Evolutionary conservation across 2,113 vertebrate species (phyloP).

Genomic region (Pionites leucogaster): DNA sequence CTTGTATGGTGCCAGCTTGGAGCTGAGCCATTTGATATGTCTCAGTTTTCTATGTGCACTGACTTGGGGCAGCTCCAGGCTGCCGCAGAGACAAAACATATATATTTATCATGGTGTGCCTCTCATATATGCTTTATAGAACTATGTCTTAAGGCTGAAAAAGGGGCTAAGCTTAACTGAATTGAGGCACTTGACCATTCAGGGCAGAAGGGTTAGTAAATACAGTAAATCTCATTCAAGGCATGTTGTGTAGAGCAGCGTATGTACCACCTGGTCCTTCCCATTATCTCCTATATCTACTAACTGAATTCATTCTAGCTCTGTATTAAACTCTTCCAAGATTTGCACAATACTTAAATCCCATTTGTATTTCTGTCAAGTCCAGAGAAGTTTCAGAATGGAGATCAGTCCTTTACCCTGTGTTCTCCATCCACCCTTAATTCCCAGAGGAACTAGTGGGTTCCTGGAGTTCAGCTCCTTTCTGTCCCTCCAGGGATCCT

Average conservation of each 20-base stretch:
- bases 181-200: neutral
- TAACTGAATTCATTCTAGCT: neutral
- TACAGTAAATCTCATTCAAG: neutral
- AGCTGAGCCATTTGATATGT: constrained; percentile 25
- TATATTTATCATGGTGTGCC: neutral
- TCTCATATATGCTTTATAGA: neutral
- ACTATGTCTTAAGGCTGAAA: neutral
- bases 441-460: neutral
- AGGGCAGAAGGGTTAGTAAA: neutral
- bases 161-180: neutral
- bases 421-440: accelerated
- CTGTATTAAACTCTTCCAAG: neutral
- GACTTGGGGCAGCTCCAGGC: constrained; percentile 18
- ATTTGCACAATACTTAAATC: neutral
- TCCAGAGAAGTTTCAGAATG: neutral
- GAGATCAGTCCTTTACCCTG: accelerated
- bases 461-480: neutral
- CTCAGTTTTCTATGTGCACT: neutral
- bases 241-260: accelerated
- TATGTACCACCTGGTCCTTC: neutral
- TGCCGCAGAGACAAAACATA: neutral
- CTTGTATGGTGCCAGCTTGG: constrained; percentile 44
- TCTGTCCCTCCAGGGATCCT: neutral
- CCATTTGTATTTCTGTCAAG: neutral
- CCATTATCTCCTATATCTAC: neutral